Conservation (phyloP, 2,797 vertebrate species). For the Uromys caudimaculatus region DNA sequence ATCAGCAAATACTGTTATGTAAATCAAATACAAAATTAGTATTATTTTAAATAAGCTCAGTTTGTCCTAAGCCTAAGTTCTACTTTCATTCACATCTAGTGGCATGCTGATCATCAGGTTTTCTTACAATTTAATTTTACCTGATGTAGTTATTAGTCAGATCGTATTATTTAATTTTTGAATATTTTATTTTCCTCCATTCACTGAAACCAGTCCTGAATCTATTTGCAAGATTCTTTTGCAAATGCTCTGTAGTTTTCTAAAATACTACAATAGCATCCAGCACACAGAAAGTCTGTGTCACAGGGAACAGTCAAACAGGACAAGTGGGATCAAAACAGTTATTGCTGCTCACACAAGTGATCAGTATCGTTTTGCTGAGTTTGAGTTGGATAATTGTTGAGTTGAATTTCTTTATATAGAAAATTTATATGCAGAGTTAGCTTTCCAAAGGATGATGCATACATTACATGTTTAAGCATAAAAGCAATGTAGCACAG, state of each 20-base stretch:
- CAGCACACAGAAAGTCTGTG: background rate
- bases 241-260: background rate
- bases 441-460: background rate
- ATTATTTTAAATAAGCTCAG: background rate
- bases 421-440: background rate
- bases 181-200: background rate
- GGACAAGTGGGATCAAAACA: background rate
- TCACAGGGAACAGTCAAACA: background rate
- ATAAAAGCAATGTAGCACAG: background rate
- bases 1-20: background rate
- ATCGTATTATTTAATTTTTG: background rate
- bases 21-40: background rate
- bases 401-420: background rate
- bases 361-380: background rate
- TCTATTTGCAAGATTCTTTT: background rate
- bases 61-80: background rate
- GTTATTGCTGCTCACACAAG: background rate
- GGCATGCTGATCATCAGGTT: background rate
- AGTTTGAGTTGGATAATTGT: background rate
- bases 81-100: background rate
- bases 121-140: background rate
- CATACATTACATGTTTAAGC: background rate
- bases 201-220: background rate
- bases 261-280: background rate
- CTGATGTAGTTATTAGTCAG: background rate